Conservation (phyloP, 1,140 invertebrate genomes). For the Manduca sexta region DNA sequence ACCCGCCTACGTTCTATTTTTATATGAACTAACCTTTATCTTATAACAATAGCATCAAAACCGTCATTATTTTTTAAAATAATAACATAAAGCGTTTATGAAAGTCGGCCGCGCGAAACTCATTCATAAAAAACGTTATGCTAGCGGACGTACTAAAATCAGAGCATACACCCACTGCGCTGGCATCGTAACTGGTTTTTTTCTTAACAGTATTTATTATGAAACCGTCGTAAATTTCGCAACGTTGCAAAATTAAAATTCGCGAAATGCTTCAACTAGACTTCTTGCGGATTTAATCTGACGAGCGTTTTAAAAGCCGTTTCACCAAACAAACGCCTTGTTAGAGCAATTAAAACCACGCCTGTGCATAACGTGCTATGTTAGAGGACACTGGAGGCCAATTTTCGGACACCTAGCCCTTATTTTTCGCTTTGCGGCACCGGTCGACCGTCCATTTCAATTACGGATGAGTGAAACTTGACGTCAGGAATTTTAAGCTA, state of each 20-base stretch:
- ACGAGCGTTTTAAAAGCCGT: constrained; percentile 1
- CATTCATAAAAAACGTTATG: background rate
- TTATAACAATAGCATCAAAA: too few relatives aligned
- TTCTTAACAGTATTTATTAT: constrained; percentile 5
- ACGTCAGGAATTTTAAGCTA: constrained; percentile 32
- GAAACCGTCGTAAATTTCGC: background rate
- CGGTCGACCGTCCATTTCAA: constrained; percentile 21
- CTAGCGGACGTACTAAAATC: background rate
- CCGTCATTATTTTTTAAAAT: too few relatives aligned
- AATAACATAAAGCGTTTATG: too few relatives aligned
- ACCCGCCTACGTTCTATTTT: too few relatives aligned
- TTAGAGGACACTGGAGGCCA: constrained; percentile 10
- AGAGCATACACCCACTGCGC: background rate
- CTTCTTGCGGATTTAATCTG: background rate
- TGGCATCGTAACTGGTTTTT: background rate
- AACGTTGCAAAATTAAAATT: constrained; percentile 10
- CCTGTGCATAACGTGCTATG: background rate
- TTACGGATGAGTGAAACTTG: constrained; percentile 26
- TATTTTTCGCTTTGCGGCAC: constrained; percentile 23
- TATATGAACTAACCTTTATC: too few relatives aligned
- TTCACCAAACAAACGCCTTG: constrained; percentile 2
- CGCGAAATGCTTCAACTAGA: background rate
- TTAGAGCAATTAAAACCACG: constrained; percentile 21
- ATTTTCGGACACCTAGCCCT: constrained; percentile 21
- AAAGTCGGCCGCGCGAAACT: background rate